Base-by-base conservation (phyloP, 23 tunicate genomes). In the Halocynthia roretzi region DNA sequence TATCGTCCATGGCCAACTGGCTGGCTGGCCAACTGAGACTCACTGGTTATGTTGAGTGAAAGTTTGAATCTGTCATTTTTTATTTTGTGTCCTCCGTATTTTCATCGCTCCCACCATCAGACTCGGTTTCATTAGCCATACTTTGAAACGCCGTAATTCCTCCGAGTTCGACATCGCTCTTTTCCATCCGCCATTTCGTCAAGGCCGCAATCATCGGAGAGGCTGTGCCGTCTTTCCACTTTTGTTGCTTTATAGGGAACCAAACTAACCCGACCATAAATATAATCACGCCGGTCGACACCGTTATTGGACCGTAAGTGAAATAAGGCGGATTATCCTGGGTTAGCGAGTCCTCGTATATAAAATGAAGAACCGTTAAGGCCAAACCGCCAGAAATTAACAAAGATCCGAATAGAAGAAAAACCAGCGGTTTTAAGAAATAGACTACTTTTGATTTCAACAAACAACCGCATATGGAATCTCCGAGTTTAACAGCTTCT, bases 171-270 rank as follows among this genome's bases (percentile, higher is more conserved):
- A 11, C 21, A 11, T 20, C 40, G n/a, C 40, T 21, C 20, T 74
- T 74, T 54, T 74, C 64, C 62, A 20, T 22, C 14, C 56, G 78
- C 78, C 78, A 74, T 74, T 54, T 54, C 6, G 87, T 85, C 8
- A 84, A 73, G 20, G 98, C 98, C 5, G 78, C 81, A 15, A 85
- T 71, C 50, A 92, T 92, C 10, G 98, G 98, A 7, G 92, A 66
- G 6, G 98, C 98, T n/a, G 87, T 78, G 17, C 98, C 98, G 9
- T 50, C 80, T 14, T 54, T 44, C 98, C 98, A 92, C 63, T 92
- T 92, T 11, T 81, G 80, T 31, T 75, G 80, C 64, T 92, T 92
- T 17, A 86, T 67, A 20, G 93, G 77, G 78, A 86, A 73, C 98
- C 98, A 92, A 56, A 92, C 87, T 6, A 92, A 20, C 8, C 87